Base-by-base conservation (phyloP, 2,113 vertebrate genomes). In the Candoia aspera region DNA sequence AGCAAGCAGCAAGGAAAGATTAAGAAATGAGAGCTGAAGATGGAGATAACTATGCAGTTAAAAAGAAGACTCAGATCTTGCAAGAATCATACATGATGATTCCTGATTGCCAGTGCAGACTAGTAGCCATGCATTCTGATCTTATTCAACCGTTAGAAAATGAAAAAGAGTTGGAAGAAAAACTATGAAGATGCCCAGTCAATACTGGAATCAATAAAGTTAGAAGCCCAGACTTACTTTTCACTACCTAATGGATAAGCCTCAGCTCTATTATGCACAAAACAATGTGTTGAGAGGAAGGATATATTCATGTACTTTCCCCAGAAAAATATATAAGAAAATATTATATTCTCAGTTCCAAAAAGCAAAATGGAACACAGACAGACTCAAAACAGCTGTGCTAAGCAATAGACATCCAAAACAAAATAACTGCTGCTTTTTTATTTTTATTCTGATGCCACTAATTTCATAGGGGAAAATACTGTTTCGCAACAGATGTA, bases 11-110 rank as follows among this genome's bases (percentile, higher is more conserved):
- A 99, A 96, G 98, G 99, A 97, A 98, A 99, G 97, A 99, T 79
- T 98, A 99, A 95, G 98, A 97, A 88, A 96, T 99, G 97, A 99
- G 98, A 97, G 98, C 98, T 10, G 98, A 98, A 95, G 98, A 96
- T 79, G 97, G 96, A 90, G 98, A 99, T 91, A 98, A 98, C 86
- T 99, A 99, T 94, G 95, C 98, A 92, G 98, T 99, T 97, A 99
- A 98, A 96, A 99, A 99, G 91, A 57, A 99, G 99, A 95, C 98
- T 0, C 99, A 99, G 96, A 98, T 99, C 33, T 94, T 99, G 92
- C 98, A 99, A 94, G 99, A 99, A 96, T 98, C 98, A 90, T 97
- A 95, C 92, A 99, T 99, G 99, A 99, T 99, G 99, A 98, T 99
- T 95, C 99, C 98, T 17, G 99, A 99, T 95, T 99, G 98, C 95